Conservation (phyloP, 2,888 invertebrate genomes). For the Microplitis manilae region DNA sequence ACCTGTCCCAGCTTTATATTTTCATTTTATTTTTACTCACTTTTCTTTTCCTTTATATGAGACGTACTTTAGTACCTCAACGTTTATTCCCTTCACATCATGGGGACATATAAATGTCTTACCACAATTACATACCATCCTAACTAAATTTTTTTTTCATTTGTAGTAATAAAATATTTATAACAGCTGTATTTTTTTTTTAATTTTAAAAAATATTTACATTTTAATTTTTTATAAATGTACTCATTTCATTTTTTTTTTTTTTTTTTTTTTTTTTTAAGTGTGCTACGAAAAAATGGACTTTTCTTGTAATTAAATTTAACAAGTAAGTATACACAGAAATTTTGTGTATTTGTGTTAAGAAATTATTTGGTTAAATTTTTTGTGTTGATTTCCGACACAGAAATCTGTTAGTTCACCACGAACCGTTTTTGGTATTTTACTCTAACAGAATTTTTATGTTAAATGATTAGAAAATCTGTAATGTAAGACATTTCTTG, state of each 20-base stretch:
- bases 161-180: neutral
- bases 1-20: constrained; percentile 39
- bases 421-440: too few species aligned
- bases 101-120: neutral
- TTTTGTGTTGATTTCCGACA: too few species aligned
- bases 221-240: neutral
- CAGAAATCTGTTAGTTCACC: too few species aligned
- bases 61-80: neutral
- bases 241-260: neutral
- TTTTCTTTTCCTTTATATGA: constrained; percentile 20
- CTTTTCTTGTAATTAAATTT: too few species aligned
- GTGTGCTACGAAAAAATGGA: too few species aligned
- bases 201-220: neutral
- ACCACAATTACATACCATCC: neutral
- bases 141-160: neutral
- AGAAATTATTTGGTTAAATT: too few species aligned
- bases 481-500: too few species aligned
- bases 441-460: too few species aligned
- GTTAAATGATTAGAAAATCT: too few species aligned
- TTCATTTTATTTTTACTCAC: constrained; percentile 21
- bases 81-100: constrained; percentile 25
- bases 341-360: too few species aligned
- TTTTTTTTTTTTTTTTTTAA: neutral
- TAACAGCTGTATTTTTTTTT: neutral
- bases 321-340: too few species aligned